phyloP scores from a whole-genome alignment of 2,888 invertebrate genomes.

The Drosophila hamatofila region DNA sequence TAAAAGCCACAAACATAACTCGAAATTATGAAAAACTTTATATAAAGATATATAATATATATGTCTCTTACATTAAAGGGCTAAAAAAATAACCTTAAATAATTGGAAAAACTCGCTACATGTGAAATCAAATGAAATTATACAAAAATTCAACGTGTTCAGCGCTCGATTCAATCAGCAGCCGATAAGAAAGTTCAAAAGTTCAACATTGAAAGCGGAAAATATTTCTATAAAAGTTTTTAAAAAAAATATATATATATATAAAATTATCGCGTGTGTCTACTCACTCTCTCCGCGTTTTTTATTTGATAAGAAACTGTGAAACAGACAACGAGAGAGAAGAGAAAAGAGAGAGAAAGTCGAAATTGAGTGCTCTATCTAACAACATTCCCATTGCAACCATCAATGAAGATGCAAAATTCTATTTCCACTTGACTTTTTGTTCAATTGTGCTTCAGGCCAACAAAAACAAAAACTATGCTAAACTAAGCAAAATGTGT shows the following conservation, averaged over 20 bases:
- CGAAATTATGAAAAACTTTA: conserved; percentile 7
- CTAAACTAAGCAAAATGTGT: conserved; percentile 2
- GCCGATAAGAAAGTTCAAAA: conserved; percentile 55
- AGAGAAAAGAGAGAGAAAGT: not conserved
- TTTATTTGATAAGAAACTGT: conserved; percentile 42
- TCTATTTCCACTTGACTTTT: not conserved
- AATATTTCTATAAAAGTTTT: conserved; percentile 34
- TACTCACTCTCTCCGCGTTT: not conserved
- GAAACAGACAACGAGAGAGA: not conserved
- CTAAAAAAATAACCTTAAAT: conserved; percentile 49
- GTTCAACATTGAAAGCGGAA: conserved; percentile 41
- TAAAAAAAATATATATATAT: conserved; percentile 31
- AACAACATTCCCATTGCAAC: conserved; percentile 7
- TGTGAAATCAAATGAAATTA: conserved; percentile 23
- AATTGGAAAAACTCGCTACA: conserved; percentile 28
- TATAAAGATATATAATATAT: too few relatives aligned
- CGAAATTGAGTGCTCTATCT: not conserved
- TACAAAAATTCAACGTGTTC: conserved; percentile 28
- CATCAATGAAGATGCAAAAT: conserved; percentile 16
- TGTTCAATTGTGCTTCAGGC: not conserved
- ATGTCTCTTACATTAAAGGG: too few relatives aligned
- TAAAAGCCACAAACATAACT: not conserved
- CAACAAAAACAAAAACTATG: conserved; percentile 1
- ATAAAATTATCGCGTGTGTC: conserved; percentile 26
- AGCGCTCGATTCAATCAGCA: conserved; percentile 23